Conservation (phyloP, 2,113 vertebrate genomes). For the Tragelaphus strepsiceros region DNA sequence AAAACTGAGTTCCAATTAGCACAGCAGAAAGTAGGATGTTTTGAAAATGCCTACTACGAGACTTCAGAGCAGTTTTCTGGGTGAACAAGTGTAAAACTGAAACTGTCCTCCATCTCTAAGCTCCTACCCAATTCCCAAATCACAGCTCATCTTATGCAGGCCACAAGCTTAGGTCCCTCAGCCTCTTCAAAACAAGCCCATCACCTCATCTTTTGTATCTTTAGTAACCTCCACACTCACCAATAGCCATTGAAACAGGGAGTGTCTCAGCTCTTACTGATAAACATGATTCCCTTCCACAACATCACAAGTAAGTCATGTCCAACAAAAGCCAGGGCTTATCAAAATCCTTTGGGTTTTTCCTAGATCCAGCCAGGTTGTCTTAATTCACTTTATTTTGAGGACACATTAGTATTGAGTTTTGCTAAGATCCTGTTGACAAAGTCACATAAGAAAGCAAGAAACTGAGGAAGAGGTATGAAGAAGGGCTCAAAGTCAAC, state of each 20-base stretch:
- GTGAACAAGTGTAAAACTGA: background rate
- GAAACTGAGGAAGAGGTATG: background rate
- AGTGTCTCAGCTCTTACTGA: background rate
- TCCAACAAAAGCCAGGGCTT: background rate
- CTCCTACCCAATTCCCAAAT: background rate
- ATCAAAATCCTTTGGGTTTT: background rate
- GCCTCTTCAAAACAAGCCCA: background rate
- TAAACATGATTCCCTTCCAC: background rate
- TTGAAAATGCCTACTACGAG: background rate
- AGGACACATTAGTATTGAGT: background rate
- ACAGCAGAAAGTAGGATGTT: background rate
- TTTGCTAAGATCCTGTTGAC: background rate
- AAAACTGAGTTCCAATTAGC: background rate
- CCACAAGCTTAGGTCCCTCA: background rate
- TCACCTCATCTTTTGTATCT: background rate
- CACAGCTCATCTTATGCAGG: background rate
- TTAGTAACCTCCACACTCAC: background rate
- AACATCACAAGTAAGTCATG: background rate
- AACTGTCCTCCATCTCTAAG: background rate
- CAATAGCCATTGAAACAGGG: background rate
- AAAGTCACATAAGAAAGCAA: background rate
- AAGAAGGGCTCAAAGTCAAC: background rate
- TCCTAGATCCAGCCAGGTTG: background rate
- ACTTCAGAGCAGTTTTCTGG: background rate
- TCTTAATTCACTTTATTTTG: background rate